These are phyloP conservation scores for Bursaphelenchus mucronatus DNA, from an alignment of 1,140 invertebrate genomes.

Conservation along the genomic window DNA sequence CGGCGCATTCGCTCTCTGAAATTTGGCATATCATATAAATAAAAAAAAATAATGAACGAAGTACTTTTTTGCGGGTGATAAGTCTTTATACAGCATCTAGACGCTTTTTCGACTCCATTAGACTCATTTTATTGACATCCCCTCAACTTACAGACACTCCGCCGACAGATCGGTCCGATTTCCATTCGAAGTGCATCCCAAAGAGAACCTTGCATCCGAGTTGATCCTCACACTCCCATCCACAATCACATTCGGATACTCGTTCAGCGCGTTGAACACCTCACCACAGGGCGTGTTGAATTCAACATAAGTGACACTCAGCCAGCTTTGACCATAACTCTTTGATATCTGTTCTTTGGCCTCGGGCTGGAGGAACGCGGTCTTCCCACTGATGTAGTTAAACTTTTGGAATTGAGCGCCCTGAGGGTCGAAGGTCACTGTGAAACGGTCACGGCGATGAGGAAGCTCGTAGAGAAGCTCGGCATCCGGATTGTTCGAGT, in stretches of 20 bases:
- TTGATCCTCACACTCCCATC: slow-evolving; percentile 34
- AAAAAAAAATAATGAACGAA: no score
- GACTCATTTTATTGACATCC: no score
- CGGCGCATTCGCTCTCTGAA: slow-evolving; percentile 29
- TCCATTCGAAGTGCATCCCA: slow-evolving; percentile 16
- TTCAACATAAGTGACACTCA: slow-evolving; percentile 32
- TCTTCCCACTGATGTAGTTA: slow-evolving; percentile 35
- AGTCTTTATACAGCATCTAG: no score
- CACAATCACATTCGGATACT: slow-evolving; percentile 28
- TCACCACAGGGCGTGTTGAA: slow-evolving; percentile 29
- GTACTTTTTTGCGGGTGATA: no score
- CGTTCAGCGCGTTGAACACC: slow-evolving; percentile 28
- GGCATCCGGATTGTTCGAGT: no score
- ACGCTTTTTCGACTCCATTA: no score
- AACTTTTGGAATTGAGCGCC: slow-evolving; percentile 7
- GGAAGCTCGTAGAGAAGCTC: slow-evolving; percentile 9
- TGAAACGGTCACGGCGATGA: no score
- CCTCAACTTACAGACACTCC: no score
- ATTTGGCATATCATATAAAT: neutral
- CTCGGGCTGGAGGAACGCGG: slow-evolving; percentile 32
- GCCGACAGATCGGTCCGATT: no score
- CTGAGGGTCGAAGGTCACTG: no score
- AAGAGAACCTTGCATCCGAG: slow-evolving; percentile 25
- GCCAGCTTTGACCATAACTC: slow-evolving; percentile 32
- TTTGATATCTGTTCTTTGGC: slow-evolving; percentile 27